A percentile compares a stretch with the other conserved stretches of the same genome.
Evolutionary conservation across 1,140 invertebrate genomes (phyloP).

Genomic region (Drosophila busckii): DNA sequence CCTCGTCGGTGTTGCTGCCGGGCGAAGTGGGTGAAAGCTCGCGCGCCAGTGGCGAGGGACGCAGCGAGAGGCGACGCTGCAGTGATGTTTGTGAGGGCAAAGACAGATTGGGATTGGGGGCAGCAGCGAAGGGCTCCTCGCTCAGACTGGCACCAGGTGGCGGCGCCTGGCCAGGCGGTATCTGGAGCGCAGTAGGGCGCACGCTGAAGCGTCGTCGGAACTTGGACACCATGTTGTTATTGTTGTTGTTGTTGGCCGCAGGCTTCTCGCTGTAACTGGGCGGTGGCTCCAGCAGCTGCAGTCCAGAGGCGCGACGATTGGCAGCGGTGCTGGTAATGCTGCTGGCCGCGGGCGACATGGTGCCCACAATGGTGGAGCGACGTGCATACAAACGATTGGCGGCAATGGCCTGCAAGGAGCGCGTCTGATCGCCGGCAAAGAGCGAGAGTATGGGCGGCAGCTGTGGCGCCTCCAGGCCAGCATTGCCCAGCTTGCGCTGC

Average conservation of each 20-base stretch:
- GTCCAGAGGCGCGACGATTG: constrained; percentile 25
- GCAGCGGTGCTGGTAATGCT: neutral
- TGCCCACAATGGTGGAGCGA: constrained; percentile 70
- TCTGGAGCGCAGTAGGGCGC: constrained; percentile 70
- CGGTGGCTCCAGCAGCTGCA: constrained; percentile 57
- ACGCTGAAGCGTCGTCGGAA: constrained; percentile 76
- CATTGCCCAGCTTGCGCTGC: constrained; percentile 81
- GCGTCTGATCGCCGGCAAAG: constrained; percentile 59
- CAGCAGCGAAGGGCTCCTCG: constrained; percentile 16
- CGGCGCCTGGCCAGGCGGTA: constrained; percentile 71
- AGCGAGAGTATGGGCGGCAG: constrained; percentile 65
- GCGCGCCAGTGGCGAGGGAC: constrained; percentile 70
- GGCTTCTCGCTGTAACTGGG: constrained; percentile 61
- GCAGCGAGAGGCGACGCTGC: constrained; percentile 67
- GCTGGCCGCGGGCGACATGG: constrained; percentile 42
- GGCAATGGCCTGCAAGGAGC: constrained; percentile 45
- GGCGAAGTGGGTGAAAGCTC: constrained; percentile 45
- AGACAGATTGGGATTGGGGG: neutral
- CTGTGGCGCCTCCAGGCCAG: constrained; percentile 79
- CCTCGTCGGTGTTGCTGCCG: constrained; percentile 22
- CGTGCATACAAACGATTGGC: constrained; percentile 68
- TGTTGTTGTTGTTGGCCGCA: too few relatives aligned
- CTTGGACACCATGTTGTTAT: too few relatives aligned
- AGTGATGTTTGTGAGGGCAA: constrained; percentile 60
- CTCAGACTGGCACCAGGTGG: constrained; percentile 53